Conservation (phyloP, 1,140 invertebrate genomes). For the Galleria mellonella region DNA sequence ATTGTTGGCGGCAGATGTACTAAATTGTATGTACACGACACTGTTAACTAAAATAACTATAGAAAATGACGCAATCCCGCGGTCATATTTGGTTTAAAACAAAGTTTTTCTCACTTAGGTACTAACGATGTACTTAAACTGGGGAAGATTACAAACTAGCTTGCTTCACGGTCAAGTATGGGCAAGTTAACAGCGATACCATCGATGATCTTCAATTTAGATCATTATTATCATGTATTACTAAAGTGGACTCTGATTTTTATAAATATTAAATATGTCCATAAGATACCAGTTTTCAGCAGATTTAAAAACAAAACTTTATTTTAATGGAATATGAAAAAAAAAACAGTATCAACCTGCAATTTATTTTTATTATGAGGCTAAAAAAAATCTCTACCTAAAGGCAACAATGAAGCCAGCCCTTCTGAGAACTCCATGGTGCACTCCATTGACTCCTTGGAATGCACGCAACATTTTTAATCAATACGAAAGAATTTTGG, state of each 20-base stretch:
- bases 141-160: neutral
- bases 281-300: too few species aligned
- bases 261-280: too few species aligned
- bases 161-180: neutral
- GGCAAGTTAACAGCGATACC: too few species aligned
- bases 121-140: neutral
- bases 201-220: too few species aligned
- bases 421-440: conserved; percentile 34
- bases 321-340: too few species aligned
- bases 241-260: too few species aligned
- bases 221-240: too few species aligned
- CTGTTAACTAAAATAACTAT: neutral
- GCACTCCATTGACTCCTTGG: conserved; percentile 23
- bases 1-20: neutral
- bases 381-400: conserved; percentile 20
- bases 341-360: too few species aligned
- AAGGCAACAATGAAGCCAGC: conserved; percentile 20
- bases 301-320: too few species aligned
- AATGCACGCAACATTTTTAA: neutral
- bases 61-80: neutral
- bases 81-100: neutral
- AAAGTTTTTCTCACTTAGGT: neutral
- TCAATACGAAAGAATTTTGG: too few species aligned
- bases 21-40: neutral
- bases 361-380: neutral